Base-by-base conservation (phyloP, 2,797 vertebrate species). In the Somateria mollissima region DNA sequence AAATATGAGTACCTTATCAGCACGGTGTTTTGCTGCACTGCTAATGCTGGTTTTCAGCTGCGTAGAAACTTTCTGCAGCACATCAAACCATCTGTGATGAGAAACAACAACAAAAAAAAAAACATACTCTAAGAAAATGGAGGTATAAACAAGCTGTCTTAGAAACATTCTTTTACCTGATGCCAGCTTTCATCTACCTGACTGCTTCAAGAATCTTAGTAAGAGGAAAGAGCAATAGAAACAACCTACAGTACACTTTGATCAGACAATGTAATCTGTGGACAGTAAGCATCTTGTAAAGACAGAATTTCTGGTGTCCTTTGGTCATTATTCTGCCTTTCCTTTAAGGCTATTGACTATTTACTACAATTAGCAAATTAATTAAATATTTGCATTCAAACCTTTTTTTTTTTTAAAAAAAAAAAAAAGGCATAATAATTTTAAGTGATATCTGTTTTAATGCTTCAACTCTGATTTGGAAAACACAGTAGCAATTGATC, bases 51-150 rank as follows among this genome's bases (percentile, higher is more conserved):
- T 98, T 97, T 98, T 99, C 95, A 99, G 84, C 80, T 99, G 99
- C 15, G 98, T 98, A 43, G 99, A 99, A 45, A 99, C 99, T 89
- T 99, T 99, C 92, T 99, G 99, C 96, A 99, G 98, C 11, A 99
- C 99, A 97, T 99, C 99, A 96, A 99, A 99, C 99, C 99, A 99
- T 41, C 99, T 99, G 94, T n/a, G 49, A 70, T 37, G 57, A 54
- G 77, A 88, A 69, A 88, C 24, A 4, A 24, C 15, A 34, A 30
- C 8, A 75, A 64, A 32, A 30, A 11, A 11, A 77, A 64, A 22
- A 36, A 8, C 67, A 10, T 1, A 47, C 1, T 58, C 4, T 11
- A 90, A 83, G 39, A 27, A 56, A 21, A 77, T 0, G 4, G 24
- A 79, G 11, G 17, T 6, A 69, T 18, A 66, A 61, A 73, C 32